Conservation (phyloP, 2,113 vertebrate species). For the Silurus meridionalis region DNA sequence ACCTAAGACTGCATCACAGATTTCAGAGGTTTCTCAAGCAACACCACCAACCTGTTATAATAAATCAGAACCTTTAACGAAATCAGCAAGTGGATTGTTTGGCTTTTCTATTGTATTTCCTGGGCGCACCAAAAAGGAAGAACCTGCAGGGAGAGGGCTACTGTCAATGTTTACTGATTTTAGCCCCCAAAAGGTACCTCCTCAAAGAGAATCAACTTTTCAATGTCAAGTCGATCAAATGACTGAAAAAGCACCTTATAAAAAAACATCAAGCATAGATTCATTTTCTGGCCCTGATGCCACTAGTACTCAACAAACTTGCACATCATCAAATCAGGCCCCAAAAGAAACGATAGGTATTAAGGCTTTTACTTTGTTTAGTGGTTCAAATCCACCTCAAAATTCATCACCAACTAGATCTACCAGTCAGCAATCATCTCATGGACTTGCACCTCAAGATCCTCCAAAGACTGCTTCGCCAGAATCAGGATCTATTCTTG, state of each 20-base stretch:
- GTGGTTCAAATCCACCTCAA: conserved; percentile 58
- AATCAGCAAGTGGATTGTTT: conserved; percentile 70
- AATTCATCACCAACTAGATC: conserved; percentile 52
- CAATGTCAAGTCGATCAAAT: conserved; percentile 17
- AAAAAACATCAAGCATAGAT: conserved; percentile 60
- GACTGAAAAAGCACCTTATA: conserved; percentile 46
- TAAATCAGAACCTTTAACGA: conserved; percentile 64
- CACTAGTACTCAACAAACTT: conserved; percentile 10
- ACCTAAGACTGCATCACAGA: conserved; percentile 60
- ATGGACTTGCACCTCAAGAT: conserved; percentile 50
- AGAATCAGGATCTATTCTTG: conserved; percentile 65
- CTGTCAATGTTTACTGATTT: conserved; percentile 67
- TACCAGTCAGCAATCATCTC: background rate
- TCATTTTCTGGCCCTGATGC: conserved; percentile 42
- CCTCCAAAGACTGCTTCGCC: conserved; percentile 59
- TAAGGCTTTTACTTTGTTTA: conserved; percentile 65
- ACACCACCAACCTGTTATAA: conserved; percentile 56
- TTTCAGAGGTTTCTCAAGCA: conserved; percentile 53
- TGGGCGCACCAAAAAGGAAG: conserved; percentile 63
- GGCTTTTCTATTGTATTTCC: conserved; percentile 75
- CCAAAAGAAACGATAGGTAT: conserved; percentile 63
- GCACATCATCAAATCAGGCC: conserved; percentile 26
- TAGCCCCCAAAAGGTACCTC: conserved; percentile 53
- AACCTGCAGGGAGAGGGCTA: conserved; percentile 66
- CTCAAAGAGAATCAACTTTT: conserved; percentile 52